A percentile compares a stretch with the other conserved stretches of the same genome.
Conservation (phyloP, 2,113 vertebrate genomes). For the Cebidichthys violaceus region DNA sequence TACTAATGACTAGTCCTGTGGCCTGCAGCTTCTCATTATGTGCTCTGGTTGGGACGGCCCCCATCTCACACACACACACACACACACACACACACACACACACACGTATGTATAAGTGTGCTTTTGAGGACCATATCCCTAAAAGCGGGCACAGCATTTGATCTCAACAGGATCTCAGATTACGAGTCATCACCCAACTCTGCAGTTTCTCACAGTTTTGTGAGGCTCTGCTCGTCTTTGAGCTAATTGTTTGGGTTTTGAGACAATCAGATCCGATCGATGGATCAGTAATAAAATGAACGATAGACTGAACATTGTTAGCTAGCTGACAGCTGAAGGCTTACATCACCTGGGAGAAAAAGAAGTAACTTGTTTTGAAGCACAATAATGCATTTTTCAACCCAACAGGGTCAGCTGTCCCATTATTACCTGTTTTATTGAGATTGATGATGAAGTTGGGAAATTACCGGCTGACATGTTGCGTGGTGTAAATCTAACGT, state of each 20-base stretch:
- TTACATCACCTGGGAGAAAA: conserved; percentile 6
- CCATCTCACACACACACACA: conserved; percentile 12
- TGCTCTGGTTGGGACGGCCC: conserved; percentile 6
- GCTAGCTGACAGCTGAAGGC: neutral
- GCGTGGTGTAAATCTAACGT: conserved; percentile 44
- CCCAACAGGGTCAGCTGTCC: conserved; percentile 46
- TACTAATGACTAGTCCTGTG: conserved; percentile 62
- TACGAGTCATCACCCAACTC: neutral
- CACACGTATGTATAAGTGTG: neutral
- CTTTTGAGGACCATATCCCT: neutral
- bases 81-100: conserved; percentile 8
- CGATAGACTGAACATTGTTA: neutral
- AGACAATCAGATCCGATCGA: neutral
- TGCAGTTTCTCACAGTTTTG: neutral
- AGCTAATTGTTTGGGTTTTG: neutral
- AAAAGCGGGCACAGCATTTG: neutral
- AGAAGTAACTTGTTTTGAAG: neutral
- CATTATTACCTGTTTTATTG: conserved; percentile 35
- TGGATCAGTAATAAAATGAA: neutral
- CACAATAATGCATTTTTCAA: conserved; percentile 31
- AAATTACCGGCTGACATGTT: conserved; percentile 34
- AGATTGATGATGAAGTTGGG: conserved; percentile 56
- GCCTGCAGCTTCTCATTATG: conserved; percentile 71
- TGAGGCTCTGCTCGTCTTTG: neutral
- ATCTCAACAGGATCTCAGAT: neutral